A percentile compares a stretch with the other conserved stretches of the same genome.
Conservation (phyloP, 2,113 vertebrate genomes). For the Erpornis zantholeuca region DNA sequence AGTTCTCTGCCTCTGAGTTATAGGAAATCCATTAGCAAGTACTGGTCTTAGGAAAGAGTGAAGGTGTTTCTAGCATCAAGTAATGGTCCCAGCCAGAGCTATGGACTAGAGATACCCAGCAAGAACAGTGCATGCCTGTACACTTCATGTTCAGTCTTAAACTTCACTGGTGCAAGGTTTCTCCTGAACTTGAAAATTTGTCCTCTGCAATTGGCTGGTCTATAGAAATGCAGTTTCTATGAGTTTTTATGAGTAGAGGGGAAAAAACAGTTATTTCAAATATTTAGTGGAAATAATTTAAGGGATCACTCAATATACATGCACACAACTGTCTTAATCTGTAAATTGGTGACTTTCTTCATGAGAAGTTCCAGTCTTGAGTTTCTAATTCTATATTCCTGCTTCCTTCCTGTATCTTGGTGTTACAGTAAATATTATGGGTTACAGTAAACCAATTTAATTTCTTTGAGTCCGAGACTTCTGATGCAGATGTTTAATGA, state of each 20-base stretch:
- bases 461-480: slow-evolving; percentile 35
- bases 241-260: neutral
- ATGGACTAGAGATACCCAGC: neutral
- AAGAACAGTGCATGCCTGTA: neutral
- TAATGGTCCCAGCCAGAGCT: neutral
- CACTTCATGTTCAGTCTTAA: neutral
- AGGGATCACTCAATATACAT: neutral
- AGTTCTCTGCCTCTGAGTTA: neutral
- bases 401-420: neutral
- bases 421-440: slow-evolving; percentile 16
- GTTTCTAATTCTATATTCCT: slow-evolving; percentile 26
- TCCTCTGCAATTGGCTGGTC: neutral
- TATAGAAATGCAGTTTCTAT: neutral
- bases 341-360: neutral
- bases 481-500: slow-evolving; percentile 56
- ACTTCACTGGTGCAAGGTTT: neutral
- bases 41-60: neutral
- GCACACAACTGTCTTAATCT: neutral
- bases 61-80: neutral
- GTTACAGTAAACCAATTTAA: slow-evolving; percentile 56
- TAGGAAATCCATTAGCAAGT: neutral
- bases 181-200: neutral
- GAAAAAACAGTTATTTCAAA: neutral
- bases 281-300: neutral
- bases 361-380: slow-evolving; percentile 2